Base-by-base conservation (phyloP, 2,888 invertebrate species). In the Anarsia innoxiella region DNA sequence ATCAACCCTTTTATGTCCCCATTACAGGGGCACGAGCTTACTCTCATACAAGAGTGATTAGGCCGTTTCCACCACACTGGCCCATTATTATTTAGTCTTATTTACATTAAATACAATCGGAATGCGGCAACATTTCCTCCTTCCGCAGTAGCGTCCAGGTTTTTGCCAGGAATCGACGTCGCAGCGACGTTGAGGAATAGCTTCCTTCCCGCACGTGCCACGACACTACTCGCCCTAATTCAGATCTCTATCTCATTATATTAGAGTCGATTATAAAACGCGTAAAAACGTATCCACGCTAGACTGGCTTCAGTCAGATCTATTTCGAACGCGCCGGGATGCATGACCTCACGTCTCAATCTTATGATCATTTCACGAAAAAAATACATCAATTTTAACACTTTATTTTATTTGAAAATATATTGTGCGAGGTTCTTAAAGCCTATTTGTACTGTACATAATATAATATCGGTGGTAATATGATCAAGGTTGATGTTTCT, bases 401-500 rank as follows among this genome's bases (percentile, higher is more conserved):
- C n/a, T 19, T 19, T 19, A 19, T 3, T 19, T 19, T 5, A 19
- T 19, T 12, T 19, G 6, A 16, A 9, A 27, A 27, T 10, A 15
- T 16, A 14, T 33, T 54, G 59, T 67, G 76, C 76, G 78, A 78
- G 76, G 78, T 72, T 63, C 49, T 52, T 46, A 45, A 12, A 26
- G 28, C 31, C 44, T 48, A 54, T 76, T 75, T 76, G 74, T 80
- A 75, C 71, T 73, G 57, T 59, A 46, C 44, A 43, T 44, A 42
- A 41, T 40, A 36, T 31, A n/a, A n/a, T 52, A 35, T 57, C 59
- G 56, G 51, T 58, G 56, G 57, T 60, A n/a, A 42, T 25, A 44
- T 49, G 33, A 37, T 61, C 52, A 68, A 23, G 66, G 56, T n/a
- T 65, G 60, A 44, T 78, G 83, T 52, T 80, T 80, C 46, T 83